Conservation (phyloP, 2,888 invertebrate genomes). For the Drosophila neonasuta region DNA sequence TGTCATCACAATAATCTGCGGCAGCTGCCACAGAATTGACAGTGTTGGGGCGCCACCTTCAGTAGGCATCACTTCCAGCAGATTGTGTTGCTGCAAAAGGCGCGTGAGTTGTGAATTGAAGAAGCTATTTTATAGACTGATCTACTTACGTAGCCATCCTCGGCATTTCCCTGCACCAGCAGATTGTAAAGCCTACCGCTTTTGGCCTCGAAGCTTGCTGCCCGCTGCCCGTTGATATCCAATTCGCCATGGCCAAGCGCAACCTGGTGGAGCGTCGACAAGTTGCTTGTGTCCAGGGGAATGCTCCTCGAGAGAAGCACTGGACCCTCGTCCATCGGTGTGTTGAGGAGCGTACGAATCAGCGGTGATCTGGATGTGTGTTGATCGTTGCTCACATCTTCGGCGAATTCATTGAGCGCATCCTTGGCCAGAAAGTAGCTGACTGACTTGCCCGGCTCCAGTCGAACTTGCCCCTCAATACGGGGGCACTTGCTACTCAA, state of each 20-base stretch:
- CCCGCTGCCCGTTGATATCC: slow-evolving; percentile 52
- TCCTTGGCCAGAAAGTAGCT: slow-evolving; percentile 76
- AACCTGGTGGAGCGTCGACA: slow-evolving; percentile 63
- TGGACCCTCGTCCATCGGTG: slow-evolving; percentile 57
- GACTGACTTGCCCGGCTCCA: slow-evolving; percentile 72
- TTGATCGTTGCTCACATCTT: slow-evolving; percentile 66
- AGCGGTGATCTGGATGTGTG: slow-evolving; percentile 78
- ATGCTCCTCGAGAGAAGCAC: slow-evolving; percentile 33
- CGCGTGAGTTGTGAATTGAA: background rate
- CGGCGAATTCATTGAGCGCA: slow-evolving; percentile 69
- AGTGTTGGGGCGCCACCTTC: slow-evolving; percentile 86
- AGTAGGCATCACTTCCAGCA: slow-evolving; percentile 83
- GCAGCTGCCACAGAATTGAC: slow-evolving; percentile 90
- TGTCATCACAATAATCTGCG: slow-evolving; percentile 96
- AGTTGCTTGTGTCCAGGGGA: slow-evolving; percentile 46
- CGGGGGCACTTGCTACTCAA: slow-evolving; percentile 48
- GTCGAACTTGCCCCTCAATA: slow-evolving; percentile 56
- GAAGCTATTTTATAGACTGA: too few relatives aligned
- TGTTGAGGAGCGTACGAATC: slow-evolving; percentile 79
- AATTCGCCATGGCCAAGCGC: slow-evolving; percentile 58
- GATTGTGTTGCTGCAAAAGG: slow-evolving; percentile 57
- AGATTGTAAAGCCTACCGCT: slow-evolving; percentile 87
- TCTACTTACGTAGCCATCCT: slow-evolving; percentile 80
- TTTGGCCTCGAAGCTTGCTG: slow-evolving; percentile 81
- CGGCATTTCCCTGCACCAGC: slow-evolving; percentile 81